Conservation (phyloP, 2,888 invertebrate genomes). For the Nemoura dubitans region DNA sequence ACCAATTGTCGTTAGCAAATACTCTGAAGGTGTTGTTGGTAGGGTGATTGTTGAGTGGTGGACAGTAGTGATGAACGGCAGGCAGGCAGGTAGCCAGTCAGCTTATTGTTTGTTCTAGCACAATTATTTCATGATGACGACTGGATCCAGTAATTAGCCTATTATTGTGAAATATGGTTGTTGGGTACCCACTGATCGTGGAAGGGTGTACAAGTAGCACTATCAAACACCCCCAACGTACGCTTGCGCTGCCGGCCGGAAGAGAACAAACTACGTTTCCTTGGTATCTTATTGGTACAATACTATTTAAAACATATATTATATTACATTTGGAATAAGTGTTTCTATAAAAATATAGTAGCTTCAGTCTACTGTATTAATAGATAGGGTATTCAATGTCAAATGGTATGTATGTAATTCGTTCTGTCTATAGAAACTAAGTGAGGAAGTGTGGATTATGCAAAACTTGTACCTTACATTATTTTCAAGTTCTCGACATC, state of each 20-base stretch:
- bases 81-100: not conserved
- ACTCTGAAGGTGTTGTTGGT: not conserved
- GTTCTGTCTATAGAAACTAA: conserved; percentile 30
- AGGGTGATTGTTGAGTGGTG: not conserved
- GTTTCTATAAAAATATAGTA: conserved; percentile 38
- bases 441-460: not conserved
- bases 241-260: not conserved
- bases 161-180: conserved; percentile 5
- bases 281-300: conserved; percentile 15
- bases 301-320: conserved; percentile 25
- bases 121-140: not conserved
- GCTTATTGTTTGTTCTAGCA: conserved; percentile 7
- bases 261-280: not conserved
- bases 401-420: conserved; percentile 30
- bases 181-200: not conserved
- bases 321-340: conserved; percentile 30
- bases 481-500: conserved; percentile 40
- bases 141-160: not conserved
- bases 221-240: not conserved
- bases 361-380: conserved; percentile 20
- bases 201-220: not conserved
- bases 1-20: not conserved
- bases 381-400: conserved; percentile 25
- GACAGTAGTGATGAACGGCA: not conserved
- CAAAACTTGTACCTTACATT: conserved; percentile 40